Evolutionary conservation across 2,797 vertebrate species (phyloP), one percentile per base, ranked within the genome.

Genomic region (Gouania willdenowi): DNA sequence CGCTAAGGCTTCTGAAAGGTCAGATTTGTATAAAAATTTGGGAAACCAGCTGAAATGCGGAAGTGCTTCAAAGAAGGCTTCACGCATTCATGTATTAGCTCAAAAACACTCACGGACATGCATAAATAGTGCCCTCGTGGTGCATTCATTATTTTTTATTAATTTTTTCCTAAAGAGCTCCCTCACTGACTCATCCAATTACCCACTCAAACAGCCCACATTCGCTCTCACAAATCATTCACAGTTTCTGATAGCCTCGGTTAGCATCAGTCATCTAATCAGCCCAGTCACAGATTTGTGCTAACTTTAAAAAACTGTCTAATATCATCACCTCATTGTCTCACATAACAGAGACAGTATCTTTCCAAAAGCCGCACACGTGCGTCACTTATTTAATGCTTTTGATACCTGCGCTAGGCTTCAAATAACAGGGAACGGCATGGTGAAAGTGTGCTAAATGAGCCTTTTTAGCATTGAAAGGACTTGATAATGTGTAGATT

Each of bases 301-400:
- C 47, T 66, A 3, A 61, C 57, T 67, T 58, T 43, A 51, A 54
- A 39, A 19, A 35, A 27, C 26, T 42, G 19, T 36, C 38, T 29
- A 41, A 40, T 15, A 22, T 20, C 11, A 13, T 35, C 39, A n/a
- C 19, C 26, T 49, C 26, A 26, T 16, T 10, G 16, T 31, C 32
- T 38, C 19, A 55, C 50, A 31, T 66, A 36, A 30, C 20, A 18
- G 12, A 38, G 35, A n/a, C n/a, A n/a, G n/a, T n/a, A n/a, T 43
- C 30, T 44, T 37, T 24, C 8, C 14, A 7, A 28, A 63, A 58
- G 53, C 28, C 54, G 23, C 36, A n/a, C 4, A 5, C 5, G 19
- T 6, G 3, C 8, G 28, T 22, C 38, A 12, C 0, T 0, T 22
- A 42, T 57, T 57, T 32, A 44, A 34, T 32, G 35, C 13, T 21